Evolutionary conservation across 2,888 invertebrate genomes (phyloP).

Genomic region (Andrena flavipes): DNA sequence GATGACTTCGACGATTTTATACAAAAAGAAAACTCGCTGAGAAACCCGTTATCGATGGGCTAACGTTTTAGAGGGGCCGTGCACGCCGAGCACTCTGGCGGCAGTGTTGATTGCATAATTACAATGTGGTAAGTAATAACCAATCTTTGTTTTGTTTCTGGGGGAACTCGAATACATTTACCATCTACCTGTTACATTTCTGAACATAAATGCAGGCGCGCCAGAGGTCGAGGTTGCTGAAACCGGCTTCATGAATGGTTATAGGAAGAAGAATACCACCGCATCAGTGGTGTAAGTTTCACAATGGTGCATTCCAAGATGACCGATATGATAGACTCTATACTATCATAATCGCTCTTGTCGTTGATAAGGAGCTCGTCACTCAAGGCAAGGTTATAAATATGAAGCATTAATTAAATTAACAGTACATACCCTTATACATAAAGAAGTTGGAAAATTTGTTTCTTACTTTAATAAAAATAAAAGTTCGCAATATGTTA

Average conservation of each 20-base stretch:
- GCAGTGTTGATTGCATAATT: constrained; percentile 68
- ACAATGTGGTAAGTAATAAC: constrained; percentile 42
- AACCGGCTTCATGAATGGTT: constrained; percentile 67
- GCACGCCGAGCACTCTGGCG: constrained; percentile 62
- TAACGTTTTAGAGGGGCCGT: constrained; percentile 70
- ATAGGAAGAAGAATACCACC: constrained; percentile 46
- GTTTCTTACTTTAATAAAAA: no score
- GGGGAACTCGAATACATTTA: constrained; percentile 14
- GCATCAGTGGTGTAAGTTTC: constrained; percentile 49
- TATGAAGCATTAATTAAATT: background rate
- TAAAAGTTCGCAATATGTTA: no score
- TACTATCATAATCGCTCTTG: background rate
- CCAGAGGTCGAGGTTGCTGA: constrained; percentile 54
- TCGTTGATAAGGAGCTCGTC: background rate
- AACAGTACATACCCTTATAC: no score
- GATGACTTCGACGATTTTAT: constrained; percentile 76
- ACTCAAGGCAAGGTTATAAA: background rate
- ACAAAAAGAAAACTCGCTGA: constrained; percentile 73
- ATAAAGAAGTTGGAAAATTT: no score
- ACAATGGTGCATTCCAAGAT: constrained; percentile 44
- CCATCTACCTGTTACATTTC: constrained; percentile 44
- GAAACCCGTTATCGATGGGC: constrained; percentile 80
- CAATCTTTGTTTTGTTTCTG: constrained; percentile 41
- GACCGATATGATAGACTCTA: background rate
- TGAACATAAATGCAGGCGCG: constrained; percentile 47